Evolutionary conservation across 2,888 invertebrate genomes (phyloP), one percentile per base, ranked within the genome.

Genomic region (Tupiocoris notatus): DNA sequence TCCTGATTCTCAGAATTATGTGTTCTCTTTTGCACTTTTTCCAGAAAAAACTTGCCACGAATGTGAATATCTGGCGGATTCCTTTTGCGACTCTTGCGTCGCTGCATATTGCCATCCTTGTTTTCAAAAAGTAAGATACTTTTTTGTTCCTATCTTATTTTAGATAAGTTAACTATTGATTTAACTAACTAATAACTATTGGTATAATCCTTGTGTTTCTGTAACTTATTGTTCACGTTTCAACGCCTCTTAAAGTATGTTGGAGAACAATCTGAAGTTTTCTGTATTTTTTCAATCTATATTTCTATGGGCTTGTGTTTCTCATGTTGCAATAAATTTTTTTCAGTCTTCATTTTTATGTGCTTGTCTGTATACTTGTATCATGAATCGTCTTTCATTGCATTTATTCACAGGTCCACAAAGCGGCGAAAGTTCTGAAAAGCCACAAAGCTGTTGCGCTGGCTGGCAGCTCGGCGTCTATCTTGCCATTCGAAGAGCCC

Each of bases 41-140:
- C 17, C 67, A 67, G 67, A 23, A 12, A 7, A 6, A 6, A 22
- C n/a, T 1, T 84, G 84, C 71, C 59, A 77, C 24, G 82, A 83
- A 79, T 84, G 84, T 78, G 80, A 79, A 16, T 71, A 67, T 2
- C 75, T 73, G 12, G 83, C 83, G 3, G 77, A 76, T 1, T 77
- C 81, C 56, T 77, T 79, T 9, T 84, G 84, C 70, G 78, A 77
- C 1, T 81, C 83, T 20, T 84, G 84, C 57, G 58, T 77, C 12
- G 81, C 77, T 7, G 76, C 81, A 0, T 82, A 81, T 56, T 84
- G 84, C 75, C 59, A 61, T 0, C 1, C n/a, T 0, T 84, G 84
- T 76, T 83, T 80, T 75, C 61, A 78, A 1, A 81, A 82, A 82
- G 84, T 84, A 81, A 77, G 79, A 79, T 54, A 39, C 21, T 62